Percentiles rank a stretch among this genome's conserved stretches.
Conservation (phyloP, 2,888 invertebrate species). For the Anaspis maculata region DNA sequence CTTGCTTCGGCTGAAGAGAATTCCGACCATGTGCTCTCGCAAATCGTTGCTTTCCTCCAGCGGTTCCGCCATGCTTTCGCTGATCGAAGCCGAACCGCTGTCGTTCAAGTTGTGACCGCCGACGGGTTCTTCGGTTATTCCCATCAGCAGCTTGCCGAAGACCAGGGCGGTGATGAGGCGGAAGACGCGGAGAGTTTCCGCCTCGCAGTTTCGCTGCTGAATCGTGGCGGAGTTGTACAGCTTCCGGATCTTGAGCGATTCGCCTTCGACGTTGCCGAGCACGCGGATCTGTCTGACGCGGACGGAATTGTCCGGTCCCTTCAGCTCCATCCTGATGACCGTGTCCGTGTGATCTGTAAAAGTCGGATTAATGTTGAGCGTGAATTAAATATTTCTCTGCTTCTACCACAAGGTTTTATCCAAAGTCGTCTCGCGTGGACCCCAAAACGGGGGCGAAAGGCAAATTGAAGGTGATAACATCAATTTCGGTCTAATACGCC, state of each 20-base stretch:
- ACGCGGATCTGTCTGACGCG: slow-evolving; percentile 77
- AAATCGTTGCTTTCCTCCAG: slow-evolving; percentile 48
- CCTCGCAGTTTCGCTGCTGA: slow-evolving; percentile 81
- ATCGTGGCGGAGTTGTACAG: slow-evolving; percentile 53
- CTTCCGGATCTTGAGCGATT: slow-evolving; percentile 45
- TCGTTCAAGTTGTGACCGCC: slow-evolving; percentile 32
- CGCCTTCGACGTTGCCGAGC: slow-evolving; percentile 55
- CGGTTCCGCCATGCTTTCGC: slow-evolving; percentile 40
- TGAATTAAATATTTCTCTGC: too few relatives aligned
- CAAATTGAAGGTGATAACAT: too few relatives aligned
- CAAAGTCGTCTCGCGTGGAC: too few relatives aligned
- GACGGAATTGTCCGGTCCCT: slow-evolving; percentile 85
- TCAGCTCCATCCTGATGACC: slow-evolving; percentile 72
- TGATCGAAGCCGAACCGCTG: slow-evolving; percentile 29
- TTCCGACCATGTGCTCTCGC: slow-evolving; percentile 93
- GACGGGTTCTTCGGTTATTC: slow-evolving; percentile 53
- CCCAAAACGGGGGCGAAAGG: too few relatives aligned
- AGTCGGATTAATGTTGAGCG: too few relatives aligned
- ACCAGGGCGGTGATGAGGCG: slow-evolving; percentile 86
- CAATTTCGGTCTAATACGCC: too few relatives aligned
- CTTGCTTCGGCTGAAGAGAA: slow-evolving; percentile 88
- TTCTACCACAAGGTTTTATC: background rate
- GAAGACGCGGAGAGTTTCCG: slow-evolving; percentile 87
- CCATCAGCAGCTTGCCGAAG: slow-evolving; percentile 80
- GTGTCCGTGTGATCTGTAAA: slow-evolving; percentile 37